These are phyloP conservation scores for Noctua janthe DNA, from an alignment of 2,888 invertebrate species.

Conservation along the genomic window DNA sequence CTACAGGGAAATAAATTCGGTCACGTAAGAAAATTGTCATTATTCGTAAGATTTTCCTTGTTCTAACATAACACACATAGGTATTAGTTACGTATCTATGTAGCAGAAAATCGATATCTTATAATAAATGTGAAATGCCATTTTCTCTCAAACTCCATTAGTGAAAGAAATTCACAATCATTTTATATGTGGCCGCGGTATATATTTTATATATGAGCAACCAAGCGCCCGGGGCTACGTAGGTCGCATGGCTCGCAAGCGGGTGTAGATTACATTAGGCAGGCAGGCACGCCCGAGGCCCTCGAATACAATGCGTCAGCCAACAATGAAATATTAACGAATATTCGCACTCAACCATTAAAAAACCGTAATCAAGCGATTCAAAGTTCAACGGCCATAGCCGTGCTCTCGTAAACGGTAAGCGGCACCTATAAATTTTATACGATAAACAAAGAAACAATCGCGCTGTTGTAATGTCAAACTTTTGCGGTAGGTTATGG, in stretches of 20 bases:
- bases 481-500: constrained; percentile 87
- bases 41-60: constrained; percentile 51
- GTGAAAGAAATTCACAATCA: constrained; percentile 46
- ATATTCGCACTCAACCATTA: constrained; percentile 84
- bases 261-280: constrained; percentile 67
- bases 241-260: constrained; percentile 49
- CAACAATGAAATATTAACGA: constrained; percentile 82
- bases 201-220: neutral
- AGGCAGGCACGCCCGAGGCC: constrained; percentile 60
- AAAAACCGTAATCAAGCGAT: constrained; percentile 87
- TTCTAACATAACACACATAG: constrained; percentile 6
- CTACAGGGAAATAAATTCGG: constrained; percentile 72
- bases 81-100: neutral
- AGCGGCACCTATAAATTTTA: constrained; percentile 81
- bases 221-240: constrained; percentile 9
- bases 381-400: constrained; percentile 86
- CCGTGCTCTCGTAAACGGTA: constrained; percentile 80
- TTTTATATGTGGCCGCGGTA: constrained; percentile 35
- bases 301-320: constrained; percentile 72
- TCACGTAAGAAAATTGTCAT: constrained; percentile 72
- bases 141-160: constrained; percentile 32
- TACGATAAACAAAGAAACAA: constrained; percentile 89
- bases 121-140: neutral
- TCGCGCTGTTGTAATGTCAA: constrained; percentile 82
- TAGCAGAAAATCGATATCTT: neutral